Base-by-base conservation (phyloP, 1,140 invertebrate species). In the Plectus sambesii region DNA sequence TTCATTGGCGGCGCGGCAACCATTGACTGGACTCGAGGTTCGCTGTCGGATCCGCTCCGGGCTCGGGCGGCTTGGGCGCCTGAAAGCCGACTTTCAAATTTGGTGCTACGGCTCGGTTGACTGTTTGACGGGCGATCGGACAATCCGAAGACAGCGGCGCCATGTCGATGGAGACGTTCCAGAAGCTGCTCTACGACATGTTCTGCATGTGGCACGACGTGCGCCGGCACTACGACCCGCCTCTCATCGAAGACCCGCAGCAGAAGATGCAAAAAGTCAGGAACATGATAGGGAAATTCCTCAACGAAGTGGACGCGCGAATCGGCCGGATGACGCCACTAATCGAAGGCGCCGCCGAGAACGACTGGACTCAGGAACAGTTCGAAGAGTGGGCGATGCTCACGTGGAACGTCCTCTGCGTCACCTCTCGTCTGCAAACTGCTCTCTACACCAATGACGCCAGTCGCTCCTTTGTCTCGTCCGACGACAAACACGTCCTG, bases 121-220 rank as follows among this genome's bases (percentile, higher is more conserved):
- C n/a, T n/a, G n/a, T n/a, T n/a, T n/a, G n/a, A n/a, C n/a, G n/a
- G n/a, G n/a, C n/a, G n/a, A n/a, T n/a, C n/a, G n/a, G n/a, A n/a
- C n/a, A n/a, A n/a, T n/a, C n/a, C n/a, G n/a, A n/a, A n/a, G n/a
- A n/a, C n/a, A n/a, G n/a, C n/a, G n/a, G n/a, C n/a, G n/a, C n/a
- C n/a, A n/a, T 67, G 8, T 50, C 60, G 12, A 59, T 66, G 33
- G 64, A 67, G 30, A 51, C 61, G 1, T 67, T 67, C 43, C 64
- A 67, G 47, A 66, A 60, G 40, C 42, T 67, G 15, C 51, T 67
- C 2, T 67, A 63, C 37, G 64, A 67, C 42, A 50, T 69, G 8
- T 65, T 67, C n/a, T 67, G 66, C 43, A 33, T 63, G n/a, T 67
- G 66, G 66, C 62, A 69, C 49, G 66, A 61, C 43, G 64, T 67